Evolutionary conservation across 2,888 invertebrate species (phyloP).

Genomic region (Acanthosepion pharaonis): DNA sequence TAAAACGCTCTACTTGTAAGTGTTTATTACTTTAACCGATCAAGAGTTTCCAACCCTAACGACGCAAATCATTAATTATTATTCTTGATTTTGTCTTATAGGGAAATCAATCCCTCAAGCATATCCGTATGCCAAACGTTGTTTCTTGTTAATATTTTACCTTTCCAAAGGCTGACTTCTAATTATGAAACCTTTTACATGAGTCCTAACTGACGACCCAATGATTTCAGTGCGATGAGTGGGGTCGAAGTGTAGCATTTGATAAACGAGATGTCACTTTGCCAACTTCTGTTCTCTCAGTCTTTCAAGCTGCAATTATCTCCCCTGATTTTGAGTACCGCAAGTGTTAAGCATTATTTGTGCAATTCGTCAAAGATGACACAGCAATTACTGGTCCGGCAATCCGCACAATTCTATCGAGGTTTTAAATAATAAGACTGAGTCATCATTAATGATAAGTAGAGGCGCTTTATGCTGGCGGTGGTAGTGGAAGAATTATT

Average conservation of each 20-base stretch:
- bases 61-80: too few species aligned
- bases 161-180: neutral
- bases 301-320: neutral
- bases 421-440: neutral
- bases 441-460: neutral
- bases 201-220: neutral
- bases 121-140: too few species aligned
- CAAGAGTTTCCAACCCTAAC: too few species aligned
- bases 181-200: neutral
- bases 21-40: too few species aligned
- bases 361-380: conserved; percentile 11
- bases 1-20: too few species aligned
- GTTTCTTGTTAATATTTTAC: neutral
- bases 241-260: too few species aligned
- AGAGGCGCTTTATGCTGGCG: neutral
- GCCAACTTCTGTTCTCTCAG: neutral
- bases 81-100: too few species aligned
- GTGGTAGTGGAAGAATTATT: neutral
- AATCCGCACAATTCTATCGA: neutral
- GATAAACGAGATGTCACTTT: conserved; percentile 20
- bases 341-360: neutral
- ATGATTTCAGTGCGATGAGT: neutral
- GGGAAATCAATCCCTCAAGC: too few species aligned
- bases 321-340: neutral
- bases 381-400: neutral